These are phyloP conservation scores for Drosophila nr. medialis DNA, from an alignment of 2,888 invertebrate genomes.

Conservation along the genomic window DNA sequence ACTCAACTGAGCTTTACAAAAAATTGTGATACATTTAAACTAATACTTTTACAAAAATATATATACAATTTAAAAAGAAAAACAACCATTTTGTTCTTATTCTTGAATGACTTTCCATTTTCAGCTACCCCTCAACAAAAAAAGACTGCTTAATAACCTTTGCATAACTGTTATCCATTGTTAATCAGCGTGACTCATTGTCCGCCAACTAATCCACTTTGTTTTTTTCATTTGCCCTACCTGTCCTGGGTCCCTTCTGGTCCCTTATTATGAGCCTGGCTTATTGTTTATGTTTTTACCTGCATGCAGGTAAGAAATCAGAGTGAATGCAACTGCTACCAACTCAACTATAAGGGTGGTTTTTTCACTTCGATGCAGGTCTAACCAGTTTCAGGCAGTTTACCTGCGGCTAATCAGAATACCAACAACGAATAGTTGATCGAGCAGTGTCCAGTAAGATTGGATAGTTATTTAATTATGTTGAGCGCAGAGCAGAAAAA, in stretches of 20 bases:
- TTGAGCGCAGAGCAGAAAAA: conserved; percentile 6
- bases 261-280: conserved; percentile 20
- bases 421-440: conserved; percentile 11
- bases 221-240: conserved; percentile 33
- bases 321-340: conserved; percentile 40
- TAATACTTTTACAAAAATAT: conserved; percentile 60
- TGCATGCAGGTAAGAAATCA: conserved; percentile 64
- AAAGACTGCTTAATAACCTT: conserved; percentile 22
- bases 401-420: conserved; percentile 36
- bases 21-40: conserved; percentile 77
- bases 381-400: conserved; percentile 55
- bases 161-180: conserved; percentile 48
- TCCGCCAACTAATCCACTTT: conserved; percentile 51
- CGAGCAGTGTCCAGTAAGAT: conserved; percentile 58
- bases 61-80: conserved; percentile 46
- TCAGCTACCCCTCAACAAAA: conserved; percentile 25
- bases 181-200: conserved; percentile 66
- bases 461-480: conserved; percentile 30
- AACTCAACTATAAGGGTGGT: conserved; percentile 58
- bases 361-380: conserved; percentile 35
- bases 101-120: conserved; percentile 43
- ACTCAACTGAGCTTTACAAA: conserved; percentile 68
- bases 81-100: conserved; percentile 29
- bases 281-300: conserved; percentile 63
- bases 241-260: conserved; percentile 21